A percentile compares a stretch with the other conserved stretches of the same genome.
Evolutionary conservation across 2,113 vertebrate species (phyloP).

Genomic region (Recurvirostra avosetta): DNA sequence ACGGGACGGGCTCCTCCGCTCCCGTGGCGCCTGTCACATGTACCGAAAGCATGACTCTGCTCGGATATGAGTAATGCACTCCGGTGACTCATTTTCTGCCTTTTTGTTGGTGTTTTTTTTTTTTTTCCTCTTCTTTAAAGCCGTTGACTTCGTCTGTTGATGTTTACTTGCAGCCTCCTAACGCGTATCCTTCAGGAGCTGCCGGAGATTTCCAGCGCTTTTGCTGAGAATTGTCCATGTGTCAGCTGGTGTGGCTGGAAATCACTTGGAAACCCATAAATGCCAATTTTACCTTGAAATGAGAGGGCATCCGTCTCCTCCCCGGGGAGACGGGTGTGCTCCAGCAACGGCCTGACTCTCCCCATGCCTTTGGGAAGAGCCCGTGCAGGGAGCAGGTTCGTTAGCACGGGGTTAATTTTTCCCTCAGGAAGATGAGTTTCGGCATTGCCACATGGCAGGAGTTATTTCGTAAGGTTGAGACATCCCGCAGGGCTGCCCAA

Average conservation of each 20-base stretch:
- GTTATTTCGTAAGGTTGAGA: rapidly evolving
- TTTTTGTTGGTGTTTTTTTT: not conserved
- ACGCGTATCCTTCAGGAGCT: not conserved
- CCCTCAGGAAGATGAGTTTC: rapidly evolving
- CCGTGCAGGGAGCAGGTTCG: rapidly evolving
- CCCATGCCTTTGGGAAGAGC: not conserved
- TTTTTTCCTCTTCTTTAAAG: not conserved
- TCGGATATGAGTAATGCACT: not conserved
- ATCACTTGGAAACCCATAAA: rapidly evolving
- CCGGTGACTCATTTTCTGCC: slow-evolving; percentile 6
- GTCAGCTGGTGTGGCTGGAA: rapidly evolving
- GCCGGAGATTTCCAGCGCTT: not conserved
- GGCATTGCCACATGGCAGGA: rapidly evolving
- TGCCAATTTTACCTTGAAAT: rapidly evolving
- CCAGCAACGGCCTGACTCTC: not conserved
- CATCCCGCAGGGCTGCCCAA: rapidly evolving
- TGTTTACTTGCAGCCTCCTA: not conserved
- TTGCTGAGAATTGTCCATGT: rapidly evolving
- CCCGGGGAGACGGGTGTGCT: rapidly evolving
- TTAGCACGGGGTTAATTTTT: rapidly evolving
- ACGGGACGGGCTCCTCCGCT: not conserved
- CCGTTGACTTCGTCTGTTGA: not conserved
- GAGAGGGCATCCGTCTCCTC: not conserved
- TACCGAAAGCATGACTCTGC: slow-evolving; percentile 48
- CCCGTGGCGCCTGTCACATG: slow-evolving; percentile 46